A percentile compares a stretch with the other conserved stretches of the same genome.
Evolutionary conservation across 2,797 vertebrate species (phyloP).

Genomic region (Netta rufina): DNA sequence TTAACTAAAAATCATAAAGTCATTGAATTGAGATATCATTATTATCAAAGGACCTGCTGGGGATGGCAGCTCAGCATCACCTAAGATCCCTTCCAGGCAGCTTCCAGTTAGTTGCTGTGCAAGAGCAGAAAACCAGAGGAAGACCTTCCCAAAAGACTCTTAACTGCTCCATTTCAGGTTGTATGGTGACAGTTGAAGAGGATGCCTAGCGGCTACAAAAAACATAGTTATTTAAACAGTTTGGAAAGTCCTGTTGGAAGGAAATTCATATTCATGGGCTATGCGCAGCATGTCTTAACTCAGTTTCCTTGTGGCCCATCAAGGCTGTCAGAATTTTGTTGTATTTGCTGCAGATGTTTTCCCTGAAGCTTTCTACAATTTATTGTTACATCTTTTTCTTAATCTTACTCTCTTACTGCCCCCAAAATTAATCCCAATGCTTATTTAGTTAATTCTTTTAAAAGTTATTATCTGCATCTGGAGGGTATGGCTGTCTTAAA

Average conservation of each 20-base stretch:
- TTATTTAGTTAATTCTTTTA: not conserved
- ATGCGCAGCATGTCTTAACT: not conserved
- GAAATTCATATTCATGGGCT: not conserved
- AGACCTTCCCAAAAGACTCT: not conserved
- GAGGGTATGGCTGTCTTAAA: not conserved
- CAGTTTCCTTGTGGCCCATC: not conserved
- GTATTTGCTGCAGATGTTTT: not conserved
- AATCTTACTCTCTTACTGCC: not conserved
- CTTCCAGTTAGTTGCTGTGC: not conserved
- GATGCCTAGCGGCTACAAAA: not conserved
- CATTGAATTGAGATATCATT: not conserved
- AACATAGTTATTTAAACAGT: not conserved
- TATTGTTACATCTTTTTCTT: not conserved
- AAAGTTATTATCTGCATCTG: not conserved
- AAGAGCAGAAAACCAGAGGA: not conserved
- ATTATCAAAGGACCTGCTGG: not conserved
- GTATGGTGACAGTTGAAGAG: accelerated
- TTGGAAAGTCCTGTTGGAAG: not conserved
- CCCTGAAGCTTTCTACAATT: not conserved
- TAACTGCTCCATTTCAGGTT: not conserved
- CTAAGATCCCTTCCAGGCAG: not conserved
- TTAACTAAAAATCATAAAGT: not conserved
- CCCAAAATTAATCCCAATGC: not conserved
- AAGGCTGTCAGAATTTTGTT: not conserved
- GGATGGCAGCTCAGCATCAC: not conserved